These are phyloP conservation scores for Lycia hirtaria DNA, from an alignment of 2,888 invertebrate species.

Conservation along the genomic window DNA sequence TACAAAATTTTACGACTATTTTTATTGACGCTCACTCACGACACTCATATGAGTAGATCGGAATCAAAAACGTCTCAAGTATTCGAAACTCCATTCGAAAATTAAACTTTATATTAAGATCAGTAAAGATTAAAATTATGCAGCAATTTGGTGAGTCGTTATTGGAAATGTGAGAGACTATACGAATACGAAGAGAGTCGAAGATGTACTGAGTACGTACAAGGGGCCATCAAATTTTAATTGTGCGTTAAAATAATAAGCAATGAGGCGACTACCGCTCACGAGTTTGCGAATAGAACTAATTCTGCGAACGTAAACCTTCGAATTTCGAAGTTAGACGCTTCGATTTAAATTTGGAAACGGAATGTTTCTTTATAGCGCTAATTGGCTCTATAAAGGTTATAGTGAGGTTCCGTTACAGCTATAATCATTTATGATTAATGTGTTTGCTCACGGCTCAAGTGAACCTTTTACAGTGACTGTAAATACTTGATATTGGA, in stretches of 20 bases:
- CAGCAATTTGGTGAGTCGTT: constrained; percentile 38
- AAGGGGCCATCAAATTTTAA: constrained; percentile 84
- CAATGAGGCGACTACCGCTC: constrained; percentile 81
- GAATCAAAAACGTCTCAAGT: constrained; percentile 67
- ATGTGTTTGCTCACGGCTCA: constrained; percentile 65
- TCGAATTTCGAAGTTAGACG: constrained; percentile 43
- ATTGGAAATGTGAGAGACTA: constrained; percentile 28
- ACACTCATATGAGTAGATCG: constrained; percentile 75
- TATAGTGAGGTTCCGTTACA: constrained; percentile 50
- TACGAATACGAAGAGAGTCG: constrained; percentile 55
- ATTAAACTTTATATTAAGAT: constrained; percentile 48
- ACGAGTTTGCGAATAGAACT: constrained; percentile 70
- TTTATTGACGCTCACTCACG: constrained; percentile 83
- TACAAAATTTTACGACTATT: constrained; percentile 76
- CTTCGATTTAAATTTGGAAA: constrained; percentile 43
- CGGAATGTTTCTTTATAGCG: constrained; percentile 43
- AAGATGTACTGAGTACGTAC: constrained; percentile 77
- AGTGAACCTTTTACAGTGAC: constrained; percentile 59
- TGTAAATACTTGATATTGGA: constrained; percentile 60
- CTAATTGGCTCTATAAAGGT: constrained; percentile 55
- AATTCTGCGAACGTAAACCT: constrained; percentile 55
- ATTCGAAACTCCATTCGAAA: constrained; percentile 46
- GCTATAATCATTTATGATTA: constrained; percentile 70
- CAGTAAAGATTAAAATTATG: constrained; percentile 45
- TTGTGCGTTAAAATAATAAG: constrained; percentile 85